Conservation (phyloP, 2,888 invertebrate species). For the Leucophenga maculata region DNA sequence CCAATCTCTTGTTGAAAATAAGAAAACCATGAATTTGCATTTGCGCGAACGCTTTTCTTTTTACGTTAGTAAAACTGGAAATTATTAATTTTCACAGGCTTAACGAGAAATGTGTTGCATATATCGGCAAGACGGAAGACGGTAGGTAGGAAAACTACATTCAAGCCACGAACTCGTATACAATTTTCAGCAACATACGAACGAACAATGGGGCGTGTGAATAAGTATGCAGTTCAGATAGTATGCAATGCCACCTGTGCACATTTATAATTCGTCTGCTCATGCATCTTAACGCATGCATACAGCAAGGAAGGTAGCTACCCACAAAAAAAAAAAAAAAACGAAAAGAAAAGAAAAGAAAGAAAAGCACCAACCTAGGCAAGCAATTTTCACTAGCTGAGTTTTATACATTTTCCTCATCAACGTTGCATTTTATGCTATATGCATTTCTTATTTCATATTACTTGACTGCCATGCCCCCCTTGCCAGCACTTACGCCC, state of each 20-base stretch:
- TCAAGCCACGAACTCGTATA: constrained; percentile 22
- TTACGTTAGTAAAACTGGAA: constrained; percentile 43
- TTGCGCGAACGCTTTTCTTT: too few species aligned
- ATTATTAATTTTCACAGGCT: constrained; percentile 57
- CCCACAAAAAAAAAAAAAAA: constrained; percentile 17
- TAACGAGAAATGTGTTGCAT: constrained; percentile 18
- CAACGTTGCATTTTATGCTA: constrained; percentile 52
- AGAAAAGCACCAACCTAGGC: too few species aligned
- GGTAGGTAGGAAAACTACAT: constrained; percentile 31
- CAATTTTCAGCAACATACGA: constrained; percentile 38
- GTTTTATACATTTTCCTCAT: constrained; percentile 20
- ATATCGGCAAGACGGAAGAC: neutral
- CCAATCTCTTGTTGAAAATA: too few species aligned
- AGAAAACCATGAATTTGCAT: too few species aligned
- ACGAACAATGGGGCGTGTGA: constrained; percentile 41
- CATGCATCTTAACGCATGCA: constrained; percentile 30
- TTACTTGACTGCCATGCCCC: neutral
- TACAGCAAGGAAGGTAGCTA: too few species aligned
- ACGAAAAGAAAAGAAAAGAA: too few species aligned
- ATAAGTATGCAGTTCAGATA: constrained; percentile 38
- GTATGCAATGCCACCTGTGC: constrained; percentile 8
- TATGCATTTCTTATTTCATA: constrained; percentile 54
- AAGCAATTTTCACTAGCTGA: too few species aligned
- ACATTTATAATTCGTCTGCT: constrained; percentile 55
- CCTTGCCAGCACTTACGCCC: neutral